These are phyloP conservation scores for Emmelina monodactyla DNA, from an alignment of 2,888 invertebrate genomes.

Conservation along the genomic window DNA sequence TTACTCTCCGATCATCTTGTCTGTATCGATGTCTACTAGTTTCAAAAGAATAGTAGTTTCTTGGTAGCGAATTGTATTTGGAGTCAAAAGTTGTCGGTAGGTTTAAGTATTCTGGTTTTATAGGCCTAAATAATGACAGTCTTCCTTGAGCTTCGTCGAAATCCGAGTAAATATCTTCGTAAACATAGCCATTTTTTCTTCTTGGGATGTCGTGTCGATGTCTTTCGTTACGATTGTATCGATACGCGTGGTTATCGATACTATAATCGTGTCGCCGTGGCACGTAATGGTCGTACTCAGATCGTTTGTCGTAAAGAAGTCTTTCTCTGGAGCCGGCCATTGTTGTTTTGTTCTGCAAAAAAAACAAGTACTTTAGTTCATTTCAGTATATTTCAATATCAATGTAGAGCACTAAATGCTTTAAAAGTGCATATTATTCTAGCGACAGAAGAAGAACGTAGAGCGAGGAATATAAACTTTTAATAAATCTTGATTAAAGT, in stretches of 20 bases:
- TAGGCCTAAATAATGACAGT: constrained; percentile 53
- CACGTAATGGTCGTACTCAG: constrained; percentile 36
- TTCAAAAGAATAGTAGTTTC: constrained; percentile 46
- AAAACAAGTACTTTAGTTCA: constrained; percentile 34
- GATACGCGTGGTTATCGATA: constrained; percentile 19
- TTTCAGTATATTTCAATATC: too few relatives aligned
- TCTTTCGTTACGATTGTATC: constrained; percentile 22
- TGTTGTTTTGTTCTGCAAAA: constrained; percentile 35
- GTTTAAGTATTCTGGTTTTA: constrained; percentile 55
- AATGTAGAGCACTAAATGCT: too few relatives aligned
- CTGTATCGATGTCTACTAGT: constrained; percentile 40
- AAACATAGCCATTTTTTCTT: constrained; percentile 54
- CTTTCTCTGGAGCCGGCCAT: constrained; percentile 57
- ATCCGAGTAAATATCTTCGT: constrained; percentile 59
- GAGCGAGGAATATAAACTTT: too few relatives aligned
- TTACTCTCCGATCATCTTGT: constrained; percentile 48
- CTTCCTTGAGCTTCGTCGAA: constrained; percentile 58
- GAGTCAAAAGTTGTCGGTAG: constrained; percentile 43
- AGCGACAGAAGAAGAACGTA: too few relatives aligned
- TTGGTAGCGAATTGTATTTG: constrained; percentile 52
- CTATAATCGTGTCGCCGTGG: constrained; percentile 29
- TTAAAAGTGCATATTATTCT: too few relatives aligned
- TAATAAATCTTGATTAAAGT: too few relatives aligned
- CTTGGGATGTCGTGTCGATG: constrained; percentile 31
- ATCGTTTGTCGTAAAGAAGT: constrained; percentile 43